Percentiles rank a stretch among this genome's conserved stretches.
Evolutionary conservation across 2,888 invertebrate species (phyloP).

Genomic region (Habrosyne pyritoides): DNA sequence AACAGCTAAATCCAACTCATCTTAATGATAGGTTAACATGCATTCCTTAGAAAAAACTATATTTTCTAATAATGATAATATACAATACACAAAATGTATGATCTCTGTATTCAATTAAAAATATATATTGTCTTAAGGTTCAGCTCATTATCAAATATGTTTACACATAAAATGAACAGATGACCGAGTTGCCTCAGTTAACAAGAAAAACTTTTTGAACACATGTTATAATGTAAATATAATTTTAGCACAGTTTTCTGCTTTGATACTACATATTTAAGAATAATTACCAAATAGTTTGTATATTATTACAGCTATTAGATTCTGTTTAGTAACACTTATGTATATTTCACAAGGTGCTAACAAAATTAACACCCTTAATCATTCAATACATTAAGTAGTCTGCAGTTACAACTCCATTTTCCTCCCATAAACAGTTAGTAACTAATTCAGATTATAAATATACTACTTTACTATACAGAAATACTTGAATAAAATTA

Average conservation of each 20-base stretch:
- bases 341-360: slow-evolving; percentile 26
- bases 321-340: slow-evolving; percentile 32
- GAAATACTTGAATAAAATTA: neutral
- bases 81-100: neutral
- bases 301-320: slow-evolving; percentile 45
- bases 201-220: slow-evolving; percentile 52
- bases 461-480: no score
- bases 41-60: neutral
- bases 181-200: slow-evolving; percentile 38
- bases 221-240: slow-evolving; percentile 68
- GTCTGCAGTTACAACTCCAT: neutral
- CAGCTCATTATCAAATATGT: slow-evolving; percentile 30
- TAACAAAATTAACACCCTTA: slow-evolving; percentile 26
- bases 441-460: neutral
- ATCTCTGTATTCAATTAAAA: neutral
- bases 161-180: slow-evolving; percentile 54
- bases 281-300: slow-evolving; percentile 25
- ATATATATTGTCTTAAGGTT: slow-evolving; percentile 15
- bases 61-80: neutral
- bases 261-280: slow-evolving; percentile 29
- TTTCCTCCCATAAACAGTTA: neutral
- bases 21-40: neutral
- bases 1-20: neutral
- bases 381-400: neutral
- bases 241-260: slow-evolving; percentile 41